phyloP scores from a whole-genome alignment of 2,797 vertebrate species.

The Melanotaenia pygmaea region DNA sequence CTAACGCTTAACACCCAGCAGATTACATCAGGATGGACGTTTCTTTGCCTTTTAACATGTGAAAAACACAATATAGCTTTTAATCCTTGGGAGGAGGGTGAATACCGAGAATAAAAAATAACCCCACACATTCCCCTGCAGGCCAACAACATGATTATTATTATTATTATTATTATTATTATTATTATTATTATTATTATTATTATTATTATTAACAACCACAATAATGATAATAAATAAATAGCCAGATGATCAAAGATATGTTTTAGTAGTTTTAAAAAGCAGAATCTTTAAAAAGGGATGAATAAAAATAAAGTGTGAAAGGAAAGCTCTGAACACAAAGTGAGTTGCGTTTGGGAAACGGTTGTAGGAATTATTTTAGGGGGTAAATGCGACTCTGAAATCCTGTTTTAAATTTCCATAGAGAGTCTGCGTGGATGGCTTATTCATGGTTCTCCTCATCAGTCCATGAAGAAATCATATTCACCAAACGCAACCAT shows the following conservation, averaged over 20 bases:
- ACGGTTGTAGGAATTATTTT: conserved; percentile 31
- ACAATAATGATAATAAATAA: no score
- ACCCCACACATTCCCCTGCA: neutral
- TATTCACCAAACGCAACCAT: conserved; percentile 59
- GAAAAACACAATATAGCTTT: no score
- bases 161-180: no score
- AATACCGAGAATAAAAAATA: neutral
- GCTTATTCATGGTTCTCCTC: conserved; percentile 56
- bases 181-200: no score
- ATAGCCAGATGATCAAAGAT: no score
- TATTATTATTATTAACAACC: no score
- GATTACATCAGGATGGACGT: neutral
- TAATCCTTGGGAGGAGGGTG: no score
- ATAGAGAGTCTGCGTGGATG: conserved; percentile 17
- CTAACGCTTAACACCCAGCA: neutral
- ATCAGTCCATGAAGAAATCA: conserved; percentile 57
- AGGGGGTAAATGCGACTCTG: neutral
- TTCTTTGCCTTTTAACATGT: no score
- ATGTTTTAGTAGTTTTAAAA: neutral
- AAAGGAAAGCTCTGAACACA: conserved; percentile 9
- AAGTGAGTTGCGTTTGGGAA: conserved; percentile 10
- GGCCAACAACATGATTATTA: no score
- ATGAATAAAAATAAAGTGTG: neutral
- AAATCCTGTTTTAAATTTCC: conserved; percentile 42
- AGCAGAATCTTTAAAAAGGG: neutral